Evolutionary conservation across 2,888 invertebrate genomes (phyloP).

Genomic region (Perdita meconis): DNA sequence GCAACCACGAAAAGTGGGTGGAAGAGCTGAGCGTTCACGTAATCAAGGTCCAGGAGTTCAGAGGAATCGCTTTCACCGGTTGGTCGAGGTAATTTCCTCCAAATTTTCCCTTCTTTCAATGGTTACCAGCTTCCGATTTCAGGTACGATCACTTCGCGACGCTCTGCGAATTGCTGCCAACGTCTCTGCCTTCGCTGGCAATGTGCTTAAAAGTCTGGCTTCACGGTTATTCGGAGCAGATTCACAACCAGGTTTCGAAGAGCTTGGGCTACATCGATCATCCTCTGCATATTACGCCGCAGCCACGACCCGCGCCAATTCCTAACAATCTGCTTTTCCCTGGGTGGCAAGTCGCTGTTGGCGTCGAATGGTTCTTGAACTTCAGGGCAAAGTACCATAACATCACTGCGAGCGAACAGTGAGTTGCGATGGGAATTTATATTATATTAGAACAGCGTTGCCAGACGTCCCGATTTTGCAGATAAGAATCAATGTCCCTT

Average conservation of each 20-base stretch:
- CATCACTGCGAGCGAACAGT: conserved; percentile 86
- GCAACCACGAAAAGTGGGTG: conserved; percentile 92
- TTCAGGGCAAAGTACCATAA: conserved; percentile 85
- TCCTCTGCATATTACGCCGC: conserved; percentile 81
- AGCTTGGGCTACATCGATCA: conserved; percentile 84
- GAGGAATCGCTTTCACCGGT: conserved; percentile 89
- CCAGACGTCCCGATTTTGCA: too few relatives aligned
- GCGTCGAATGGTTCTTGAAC: conserved; percentile 85
- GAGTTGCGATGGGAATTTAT: too few relatives aligned
- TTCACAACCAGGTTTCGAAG: conserved; percentile 83
- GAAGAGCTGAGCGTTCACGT: conserved; percentile 85
- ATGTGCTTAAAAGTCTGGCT: conserved; percentile 87
- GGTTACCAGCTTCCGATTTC: conserved; percentile 32
- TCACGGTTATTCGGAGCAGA: conserved; percentile 84
- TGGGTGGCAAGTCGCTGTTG: conserved; percentile 84
- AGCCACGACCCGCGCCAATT: conserved; percentile 83
- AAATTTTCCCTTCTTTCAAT: too few relatives aligned
- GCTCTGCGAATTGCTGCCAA: conserved; percentile 89
- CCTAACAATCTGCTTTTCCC: conserved; percentile 83
- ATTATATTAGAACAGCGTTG: too few relatives aligned
- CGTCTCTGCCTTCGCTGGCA: conserved; percentile 87
- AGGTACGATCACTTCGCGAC: conserved; percentile 91
- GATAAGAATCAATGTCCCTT: too few relatives aligned
- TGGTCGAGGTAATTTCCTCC: conserved; percentile 89
- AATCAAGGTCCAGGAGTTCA: conserved; percentile 85